Percentiles rank a stretch among this genome's conserved stretches.
Conservation (phyloP, 2,113 vertebrate species). For the Scophthalmus maximus region DNA sequence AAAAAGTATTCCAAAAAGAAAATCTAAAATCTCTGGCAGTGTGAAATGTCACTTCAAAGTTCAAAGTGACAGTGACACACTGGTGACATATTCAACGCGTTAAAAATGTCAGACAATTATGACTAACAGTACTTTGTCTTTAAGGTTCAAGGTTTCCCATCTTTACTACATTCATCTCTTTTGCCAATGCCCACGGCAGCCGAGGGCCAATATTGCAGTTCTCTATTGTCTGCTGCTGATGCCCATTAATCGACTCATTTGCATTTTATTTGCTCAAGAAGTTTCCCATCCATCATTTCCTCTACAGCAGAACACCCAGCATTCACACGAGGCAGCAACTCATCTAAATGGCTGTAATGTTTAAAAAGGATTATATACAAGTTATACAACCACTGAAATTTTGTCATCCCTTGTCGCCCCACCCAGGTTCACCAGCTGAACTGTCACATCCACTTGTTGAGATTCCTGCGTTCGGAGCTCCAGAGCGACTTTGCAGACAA, state of each 20-base stretch:
- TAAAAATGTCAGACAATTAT: not conserved
- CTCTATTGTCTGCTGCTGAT: slow-evolving; percentile 26
- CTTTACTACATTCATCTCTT: slow-evolving; percentile 27
- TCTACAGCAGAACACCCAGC: slow-evolving; percentile 13
- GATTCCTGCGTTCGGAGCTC: slow-evolving; percentile 69
- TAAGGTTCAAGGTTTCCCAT: slow-evolving; percentile 2
- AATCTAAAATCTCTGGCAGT: not conserved
- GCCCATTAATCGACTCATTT: slow-evolving; percentile 42
- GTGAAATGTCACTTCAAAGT: not conserved
- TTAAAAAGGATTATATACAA: no score
- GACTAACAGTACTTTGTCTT: not conserved
- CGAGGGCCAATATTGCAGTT: slow-evolving; percentile 23
- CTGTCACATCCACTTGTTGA: slow-evolving; percentile 57
- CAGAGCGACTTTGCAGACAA: slow-evolving; percentile 78
- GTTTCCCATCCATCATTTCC: slow-evolving; percentile 34
- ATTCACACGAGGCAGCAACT: not conserved
- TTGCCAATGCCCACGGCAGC: slow-evolving; percentile 23
- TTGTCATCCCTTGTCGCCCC: no score
- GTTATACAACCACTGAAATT: no score
- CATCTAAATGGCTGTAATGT: no score
- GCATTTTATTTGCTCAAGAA: slow-evolving; percentile 30
- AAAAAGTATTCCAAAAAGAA: no score
- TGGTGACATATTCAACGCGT: no score
- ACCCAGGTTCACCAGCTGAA: slow-evolving; percentile 30
- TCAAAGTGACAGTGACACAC: not conserved